These are phyloP conservation scores for Luscinia luscinia DNA, from an alignment of 2,797 vertebrate genomes.

Conservation along the genomic window DNA sequence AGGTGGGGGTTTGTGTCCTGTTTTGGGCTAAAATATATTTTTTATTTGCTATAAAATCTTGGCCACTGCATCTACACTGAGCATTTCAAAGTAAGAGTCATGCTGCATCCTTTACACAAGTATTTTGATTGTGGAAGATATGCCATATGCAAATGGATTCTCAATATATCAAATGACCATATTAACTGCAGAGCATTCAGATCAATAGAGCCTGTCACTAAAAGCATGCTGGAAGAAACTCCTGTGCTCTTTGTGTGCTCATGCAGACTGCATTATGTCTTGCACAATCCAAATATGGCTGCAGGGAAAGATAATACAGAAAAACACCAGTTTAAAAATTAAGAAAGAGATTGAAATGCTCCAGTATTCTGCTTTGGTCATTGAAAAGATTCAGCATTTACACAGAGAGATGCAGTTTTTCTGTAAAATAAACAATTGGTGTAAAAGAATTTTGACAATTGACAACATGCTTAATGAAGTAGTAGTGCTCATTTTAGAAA, in stretches of 20 bases:
- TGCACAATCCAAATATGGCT: neutral
- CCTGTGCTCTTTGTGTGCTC: neutral
- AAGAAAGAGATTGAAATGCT: neutral
- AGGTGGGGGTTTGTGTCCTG: rapidly evolving
- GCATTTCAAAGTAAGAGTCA: neutral
- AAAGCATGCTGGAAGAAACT: neutral
- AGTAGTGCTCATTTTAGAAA: neutral
- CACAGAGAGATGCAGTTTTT: neutral
- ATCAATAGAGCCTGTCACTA: neutral
- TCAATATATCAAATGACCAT: neutral
- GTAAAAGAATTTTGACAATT: neutral
- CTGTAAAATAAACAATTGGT: neutral
- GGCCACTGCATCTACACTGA: neutral
- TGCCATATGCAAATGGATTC: neutral
- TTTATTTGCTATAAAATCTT: neutral
- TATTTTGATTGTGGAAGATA: neutral
- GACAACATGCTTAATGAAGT: neutral
- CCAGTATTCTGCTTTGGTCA: neutral
- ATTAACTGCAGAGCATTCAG: neutral
- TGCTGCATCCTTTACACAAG: neutral
- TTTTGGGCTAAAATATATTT: neutral
- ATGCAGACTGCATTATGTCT: neutral
- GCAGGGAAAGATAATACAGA: neutral
- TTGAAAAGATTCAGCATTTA: neutral
- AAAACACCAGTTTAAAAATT: neutral